Base-by-base conservation (phyloP, 2,113 vertebrate genomes). In the Brachirus orientalis region DNA sequence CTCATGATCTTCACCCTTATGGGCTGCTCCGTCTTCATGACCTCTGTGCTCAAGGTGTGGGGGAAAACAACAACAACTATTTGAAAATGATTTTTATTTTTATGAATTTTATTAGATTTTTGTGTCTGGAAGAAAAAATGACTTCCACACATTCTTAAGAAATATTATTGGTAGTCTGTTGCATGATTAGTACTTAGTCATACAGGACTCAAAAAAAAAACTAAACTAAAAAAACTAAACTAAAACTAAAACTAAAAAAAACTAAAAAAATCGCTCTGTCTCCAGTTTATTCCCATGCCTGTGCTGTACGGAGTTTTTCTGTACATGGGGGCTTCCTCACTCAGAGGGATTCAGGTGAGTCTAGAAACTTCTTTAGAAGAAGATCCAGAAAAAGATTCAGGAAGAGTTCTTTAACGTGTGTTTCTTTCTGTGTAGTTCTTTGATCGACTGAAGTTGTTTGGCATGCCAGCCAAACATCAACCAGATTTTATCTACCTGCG, bases 1-100 rank as follows among this genome's bases (percentile, higher is more conserved):
- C 95, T 99, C 65, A 98, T 99, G 98, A 99, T 99, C 92, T 99
- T 99, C 88, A 69, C 97, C 22, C 95, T 99, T 50, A 99, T 99
- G 98, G 98, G 98, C 50, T 98, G 95, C 65, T 99, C 98, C 3
- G 98, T 99, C 63, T 99, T 99, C 88, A 95, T 99, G 96, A 99
- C 98, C 60, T 97, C 97, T n/a, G 77, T 99, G 74, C 92, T 99
- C 8, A 97, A 99, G 96, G 97, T 99, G n/a, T 12, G 6, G 17
- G 38, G 1, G 7, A 10, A 17, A 46, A 38, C 4, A 38, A 38
- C n/a, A n/a, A 38, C 6, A 4, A 1, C 3, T 28, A 28, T 28
- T 28, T 28, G 6, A 6, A 28, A 1, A 28, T 28, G 28, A 28
- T n/a, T n/a, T n/a, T n/a, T n/a, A n/a, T n/a, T n/a, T n/a, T n/a